A percentile compares a stretch with the other conserved stretches of the same genome.
phyloP scores from a whole-genome alignment of 2,113 vertebrate species.

The Alexandromys fortis region DNA sequence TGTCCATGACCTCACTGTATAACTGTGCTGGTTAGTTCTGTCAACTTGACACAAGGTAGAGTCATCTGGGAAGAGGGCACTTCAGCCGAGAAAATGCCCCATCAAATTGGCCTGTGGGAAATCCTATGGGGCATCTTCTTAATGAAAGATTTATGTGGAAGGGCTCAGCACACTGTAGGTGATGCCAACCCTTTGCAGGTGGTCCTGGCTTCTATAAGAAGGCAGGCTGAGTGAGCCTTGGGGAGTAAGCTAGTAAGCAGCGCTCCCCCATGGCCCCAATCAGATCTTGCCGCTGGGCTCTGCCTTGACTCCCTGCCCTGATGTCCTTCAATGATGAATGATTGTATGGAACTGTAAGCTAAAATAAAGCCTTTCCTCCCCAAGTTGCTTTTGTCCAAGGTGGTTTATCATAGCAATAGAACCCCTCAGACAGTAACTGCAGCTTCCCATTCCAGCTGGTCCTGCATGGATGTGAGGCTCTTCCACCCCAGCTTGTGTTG shows the following conservation, averaged over 20 bases:
- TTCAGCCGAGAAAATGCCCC: neutral
- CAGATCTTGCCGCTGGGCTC: neutral
- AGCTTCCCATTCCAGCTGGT: fast-evolving
- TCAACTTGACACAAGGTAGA: neutral
- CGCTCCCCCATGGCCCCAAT: neutral
- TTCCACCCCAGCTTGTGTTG: neutral
- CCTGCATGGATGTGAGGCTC: neutral
- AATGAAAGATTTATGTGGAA: neutral
- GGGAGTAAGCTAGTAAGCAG: neutral
- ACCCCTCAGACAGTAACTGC: neutral
- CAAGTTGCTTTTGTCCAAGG: neutral
- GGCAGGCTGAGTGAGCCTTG: neutral
- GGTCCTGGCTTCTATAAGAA: neutral
- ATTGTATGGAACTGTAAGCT: neutral
- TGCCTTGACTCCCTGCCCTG: neutral
- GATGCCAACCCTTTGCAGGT: neutral
- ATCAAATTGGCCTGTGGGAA: neutral
- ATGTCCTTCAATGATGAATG: neutral
- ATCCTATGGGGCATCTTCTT: neutral
- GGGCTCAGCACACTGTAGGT: neutral
- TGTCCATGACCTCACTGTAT: neutral
- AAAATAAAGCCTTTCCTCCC: neutral
- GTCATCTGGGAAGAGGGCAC: neutral
- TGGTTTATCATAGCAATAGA: neutral
- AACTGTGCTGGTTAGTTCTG: neutral